These are phyloP conservation scores for Nematopogon swammerdamellus DNA, from an alignment of 2,888 invertebrate species.

Conservation along the genomic window DNA sequence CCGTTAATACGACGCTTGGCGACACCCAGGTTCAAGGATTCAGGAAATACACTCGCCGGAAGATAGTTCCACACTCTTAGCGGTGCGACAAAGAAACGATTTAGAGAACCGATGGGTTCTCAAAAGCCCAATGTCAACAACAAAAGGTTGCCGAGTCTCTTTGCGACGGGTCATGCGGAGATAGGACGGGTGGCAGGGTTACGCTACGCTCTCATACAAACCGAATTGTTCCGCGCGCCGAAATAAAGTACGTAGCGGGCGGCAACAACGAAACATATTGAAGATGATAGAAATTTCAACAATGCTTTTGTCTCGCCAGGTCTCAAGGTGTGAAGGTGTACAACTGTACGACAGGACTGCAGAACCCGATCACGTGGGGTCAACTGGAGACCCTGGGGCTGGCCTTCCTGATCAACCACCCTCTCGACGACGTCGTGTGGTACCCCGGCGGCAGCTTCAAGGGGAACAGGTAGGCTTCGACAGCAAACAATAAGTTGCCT, in stretches of 20 bases:
- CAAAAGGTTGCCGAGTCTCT: no score
- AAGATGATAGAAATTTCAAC: no score
- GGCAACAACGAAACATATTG: no score
- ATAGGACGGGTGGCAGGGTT: background rate
- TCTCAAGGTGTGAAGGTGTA: constrained; percentile 54
- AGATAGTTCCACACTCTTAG: no score
- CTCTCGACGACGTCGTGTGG: constrained; percentile 64
- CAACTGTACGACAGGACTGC: constrained; percentile 70
- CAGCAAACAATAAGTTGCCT: constrained; percentile 60
- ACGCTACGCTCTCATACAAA: background rate
- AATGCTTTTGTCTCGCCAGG: constrained; percentile 16
- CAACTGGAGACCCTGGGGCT: constrained; percentile 55
- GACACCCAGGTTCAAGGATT: no score
- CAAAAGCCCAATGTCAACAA: no score
- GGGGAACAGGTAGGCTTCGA: constrained; percentile 54
- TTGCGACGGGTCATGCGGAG: background rate
- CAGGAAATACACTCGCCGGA: no score
- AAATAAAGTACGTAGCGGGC: no score
- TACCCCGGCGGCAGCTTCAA: constrained; percentile 58
- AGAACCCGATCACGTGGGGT: constrained; percentile 70
- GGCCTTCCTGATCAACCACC: constrained; percentile 49
- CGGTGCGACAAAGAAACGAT: no score
- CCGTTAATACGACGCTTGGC: no score
- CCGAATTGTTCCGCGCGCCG: no score
- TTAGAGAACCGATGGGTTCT: no score